A percentile compares a stretch with the other conserved stretches of the same genome.
Evolutionary conservation across 2,797 vertebrate species (phyloP).

Genomic region (Dromococcyx pavoninus): DNA sequence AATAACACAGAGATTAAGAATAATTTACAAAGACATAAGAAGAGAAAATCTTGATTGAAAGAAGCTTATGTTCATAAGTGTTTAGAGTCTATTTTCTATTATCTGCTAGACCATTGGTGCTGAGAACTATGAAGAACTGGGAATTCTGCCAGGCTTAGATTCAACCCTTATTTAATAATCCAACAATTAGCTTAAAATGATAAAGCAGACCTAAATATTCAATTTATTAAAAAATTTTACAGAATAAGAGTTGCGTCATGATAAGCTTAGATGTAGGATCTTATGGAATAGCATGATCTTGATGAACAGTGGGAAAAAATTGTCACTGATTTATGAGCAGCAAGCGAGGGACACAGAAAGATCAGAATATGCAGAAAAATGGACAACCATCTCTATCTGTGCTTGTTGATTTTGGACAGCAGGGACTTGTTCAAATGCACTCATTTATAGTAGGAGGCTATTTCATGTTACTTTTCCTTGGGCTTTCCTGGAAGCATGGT

Average conservation of each 20-base stretch:
- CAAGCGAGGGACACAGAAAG: not conserved
- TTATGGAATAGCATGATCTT: not conserved
- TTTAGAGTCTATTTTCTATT: not conserved
- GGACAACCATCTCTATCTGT: not conserved
- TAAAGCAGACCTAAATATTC: not conserved
- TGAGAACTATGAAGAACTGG: not conserved
- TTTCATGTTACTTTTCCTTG: not conserved
- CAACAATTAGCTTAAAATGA: not conserved
- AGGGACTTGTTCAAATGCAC: not conserved
- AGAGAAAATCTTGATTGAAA: not conserved
- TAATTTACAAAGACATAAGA: not conserved
- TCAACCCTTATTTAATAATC: not conserved
- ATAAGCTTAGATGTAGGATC: not conserved
- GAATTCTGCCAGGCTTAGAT: not conserved
- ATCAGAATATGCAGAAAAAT: not conserved
- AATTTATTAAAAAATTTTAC: not conserved
- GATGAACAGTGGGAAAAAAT: not conserved
- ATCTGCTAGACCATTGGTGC: accelerated
- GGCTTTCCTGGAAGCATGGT: not conserved
- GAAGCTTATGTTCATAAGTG: not conserved
- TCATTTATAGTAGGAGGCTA: not conserved
- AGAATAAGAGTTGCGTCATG: not conserved
- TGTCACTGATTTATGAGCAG: not conserved
- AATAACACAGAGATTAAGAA: not conserved
- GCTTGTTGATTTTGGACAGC: not conserved